phyloP scores from a whole-genome alignment of 1,140 invertebrate genomes.

The Macrobrachium nipponense region DNA sequence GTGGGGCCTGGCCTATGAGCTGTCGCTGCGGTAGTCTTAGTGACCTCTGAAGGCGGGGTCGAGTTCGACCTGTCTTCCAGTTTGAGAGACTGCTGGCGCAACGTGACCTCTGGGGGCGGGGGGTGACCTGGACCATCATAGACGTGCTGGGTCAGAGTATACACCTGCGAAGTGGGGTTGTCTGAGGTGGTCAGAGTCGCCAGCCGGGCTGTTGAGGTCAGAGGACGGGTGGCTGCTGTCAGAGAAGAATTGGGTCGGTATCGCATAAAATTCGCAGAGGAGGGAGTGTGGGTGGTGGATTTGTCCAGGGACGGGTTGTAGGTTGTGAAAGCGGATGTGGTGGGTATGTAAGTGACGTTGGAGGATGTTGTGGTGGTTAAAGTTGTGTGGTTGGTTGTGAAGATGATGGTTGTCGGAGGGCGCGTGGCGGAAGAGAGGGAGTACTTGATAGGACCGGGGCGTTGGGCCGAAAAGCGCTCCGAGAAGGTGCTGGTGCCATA shows the following conservation, averaged over 20 bases:
- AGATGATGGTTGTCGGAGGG: slow-evolving; percentile 5
- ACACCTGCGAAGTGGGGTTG: slow-evolving; percentile 21
- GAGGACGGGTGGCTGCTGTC: not conserved
- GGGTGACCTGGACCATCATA: not conserved
- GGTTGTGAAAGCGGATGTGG: not conserved
- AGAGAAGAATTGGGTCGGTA: not conserved
- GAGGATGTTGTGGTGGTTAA: not conserved
- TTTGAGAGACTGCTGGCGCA: not conserved
- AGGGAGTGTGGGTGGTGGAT: slow-evolving; percentile 1
- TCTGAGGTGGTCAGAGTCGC: not conserved
- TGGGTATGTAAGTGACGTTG: not conserved
- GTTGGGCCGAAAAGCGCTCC: too few relatives aligned
- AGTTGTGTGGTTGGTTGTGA: slow-evolving; percentile 1
- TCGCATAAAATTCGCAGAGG: not conserved
- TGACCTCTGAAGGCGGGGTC: slow-evolving; percentile 45
- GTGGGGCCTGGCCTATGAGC: slow-evolving; percentile 37
- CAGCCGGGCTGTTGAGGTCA: not conserved
- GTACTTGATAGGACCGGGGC: not conserved
- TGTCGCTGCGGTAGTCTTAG: slow-evolving; percentile 25
- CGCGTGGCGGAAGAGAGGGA: slow-evolving; percentile 3
- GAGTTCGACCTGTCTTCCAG: not conserved
- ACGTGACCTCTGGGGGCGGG: not conserved
- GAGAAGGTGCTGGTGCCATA: slow-evolving; percentile 35
- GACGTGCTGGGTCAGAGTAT: slow-evolving; percentile 27
- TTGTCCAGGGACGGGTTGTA: slow-evolving; percentile 10